Base-by-base conservation (phyloP, 1,140 invertebrate species). In the Cherax destructor region DNA sequence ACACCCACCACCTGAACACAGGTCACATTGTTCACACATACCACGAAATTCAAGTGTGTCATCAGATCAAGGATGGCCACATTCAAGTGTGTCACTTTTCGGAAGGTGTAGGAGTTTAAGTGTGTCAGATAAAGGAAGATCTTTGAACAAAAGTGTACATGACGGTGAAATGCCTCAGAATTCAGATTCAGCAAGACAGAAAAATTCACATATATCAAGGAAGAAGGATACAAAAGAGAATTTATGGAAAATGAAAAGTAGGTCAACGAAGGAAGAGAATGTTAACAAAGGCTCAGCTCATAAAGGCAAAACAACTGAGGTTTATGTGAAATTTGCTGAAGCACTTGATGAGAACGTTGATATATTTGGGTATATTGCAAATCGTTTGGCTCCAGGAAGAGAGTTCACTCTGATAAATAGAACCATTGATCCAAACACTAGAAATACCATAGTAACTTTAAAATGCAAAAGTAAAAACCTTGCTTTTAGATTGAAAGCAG, bases 281-380 rank as follows among this genome's bases (percentile, higher is more conserved):
- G 16, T 5, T 9, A n/a, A 16, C 11, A 49, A 21, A 4, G 4
- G 10, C n/a, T 7, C 3, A n/a, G 13, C 3, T 9, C n/a, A n/a
- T 21, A 30, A 52, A 13, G 9, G 18, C 59, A 41, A 5, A 0
- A 11, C 13, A 16, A 49, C 30, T 13, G 24, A 30, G 18, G 24
- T 83, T 18, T 83, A 13, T 47, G 50, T 41, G 11, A 83, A 83
- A n/a, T 83, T 83, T 83, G 56, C 59, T 16, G 59, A 83, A 52
- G 11, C 69, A 10, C 47, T 83, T 21, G 18, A 41, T 6, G 21
- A 69, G 30, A n/a, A 69, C 7, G 5, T 49, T 16, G 61, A 83
- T 65, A 83, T 83, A 41, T 69, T 41, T 18, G 59, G 30, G 30
- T 83, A 83, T n/a, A 47, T 83, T 61, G 13, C 24, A 1, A 49